A percentile compares a stretch with the other conserved stretches of the same genome.
These are phyloP conservation scores for Desoria tigrina DNA, from an alignment of 2,888 invertebrate genomes.

Conservation along the genomic window DNA sequence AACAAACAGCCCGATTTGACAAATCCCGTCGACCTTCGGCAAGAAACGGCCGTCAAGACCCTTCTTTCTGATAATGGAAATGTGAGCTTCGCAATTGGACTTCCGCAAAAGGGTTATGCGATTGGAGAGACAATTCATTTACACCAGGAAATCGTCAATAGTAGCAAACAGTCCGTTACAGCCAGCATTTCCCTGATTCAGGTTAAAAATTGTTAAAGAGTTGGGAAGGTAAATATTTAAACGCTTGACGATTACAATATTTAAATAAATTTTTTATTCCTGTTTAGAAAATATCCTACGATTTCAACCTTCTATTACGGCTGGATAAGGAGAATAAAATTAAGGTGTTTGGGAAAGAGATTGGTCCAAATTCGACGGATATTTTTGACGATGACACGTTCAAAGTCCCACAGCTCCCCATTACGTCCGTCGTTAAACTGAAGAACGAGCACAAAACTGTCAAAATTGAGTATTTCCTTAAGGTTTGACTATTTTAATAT, in stretches of 20 bases:
- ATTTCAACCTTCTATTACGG: slow-evolving; percentile 25
- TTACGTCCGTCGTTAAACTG: slow-evolving; percentile 24
- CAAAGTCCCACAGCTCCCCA: slow-evolving; percentile 29
- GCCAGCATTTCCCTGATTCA: slow-evolving; percentile 32
- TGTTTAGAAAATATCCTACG: slow-evolving; percentile 32
- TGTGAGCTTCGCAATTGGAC: slow-evolving; percentile 24
- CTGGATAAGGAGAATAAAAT: slow-evolving; percentile 38
- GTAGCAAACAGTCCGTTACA: slow-evolving; percentile 32
- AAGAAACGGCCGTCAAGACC: slow-evolving; percentile 23
- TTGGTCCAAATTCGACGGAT: slow-evolving; percentile 28
- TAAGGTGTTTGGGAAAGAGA: slow-evolving; percentile 33
- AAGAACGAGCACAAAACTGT: slow-evolving; percentile 31
- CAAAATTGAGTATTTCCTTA: slow-evolving; percentile 32
- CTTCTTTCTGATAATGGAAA: slow-evolving; percentile 22
- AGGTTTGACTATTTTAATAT: slow-evolving; percentile 21
- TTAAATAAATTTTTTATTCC: background rate
- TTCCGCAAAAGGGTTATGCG: slow-evolving; percentile 34
- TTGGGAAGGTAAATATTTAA: too few species aligned
- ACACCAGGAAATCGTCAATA: slow-evolving; percentile 33
- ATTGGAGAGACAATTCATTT: slow-evolving; percentile 35
- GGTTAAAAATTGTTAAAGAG: slow-evolving; percentile 15
- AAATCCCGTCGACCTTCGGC: slow-evolving; percentile 29
- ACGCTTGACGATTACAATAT: too few species aligned
- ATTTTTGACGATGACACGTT: slow-evolving; percentile 26
- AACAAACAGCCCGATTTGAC: slow-evolving; percentile 21